Evolutionary conservation across 2,113 vertebrate genomes (phyloP).

Genomic region (Pampusana beccarii): DNA sequence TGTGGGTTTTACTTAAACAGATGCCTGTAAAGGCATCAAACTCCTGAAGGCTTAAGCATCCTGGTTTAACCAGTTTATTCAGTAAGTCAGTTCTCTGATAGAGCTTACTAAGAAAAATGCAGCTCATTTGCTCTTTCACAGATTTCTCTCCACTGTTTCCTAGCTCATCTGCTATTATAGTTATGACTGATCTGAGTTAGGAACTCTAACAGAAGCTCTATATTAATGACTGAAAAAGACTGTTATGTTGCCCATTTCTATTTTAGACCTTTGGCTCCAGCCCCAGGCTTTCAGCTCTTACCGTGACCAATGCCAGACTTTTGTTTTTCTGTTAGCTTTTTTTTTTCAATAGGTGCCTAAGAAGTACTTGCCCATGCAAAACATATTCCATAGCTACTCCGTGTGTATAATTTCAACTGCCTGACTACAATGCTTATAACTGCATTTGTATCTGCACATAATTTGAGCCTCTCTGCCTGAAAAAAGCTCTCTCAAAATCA

Average conservation of each 20-base stretch:
- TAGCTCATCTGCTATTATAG: neutral
- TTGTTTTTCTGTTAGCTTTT: neutral
- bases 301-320: neutral
- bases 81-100: conserved; percentile 34
- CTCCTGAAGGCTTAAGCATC: conserved; percentile 24
- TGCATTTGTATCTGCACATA: neutral
- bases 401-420: neutral
- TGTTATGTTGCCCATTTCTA: conserved; percentile 1
- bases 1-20: conserved; percentile 53
- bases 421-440: neutral
- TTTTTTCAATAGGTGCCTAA: neutral
- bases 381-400: neutral
- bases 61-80: conserved; percentile 57
- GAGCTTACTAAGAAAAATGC: neutral
- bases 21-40: conserved; percentile 20
- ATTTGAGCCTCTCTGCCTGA: neutral
- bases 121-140: neutral
- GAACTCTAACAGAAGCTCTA: neutral
- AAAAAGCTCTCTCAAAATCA: neutral
- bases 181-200: neutral
- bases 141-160: neutral
- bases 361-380: neutral
- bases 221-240: neutral
- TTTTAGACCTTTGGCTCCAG: conserved; percentile 31
- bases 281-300: neutral